phyloP scores from a whole-genome alignment of 2,797 vertebrate species.

The Tenualosa ilisha region DNA sequence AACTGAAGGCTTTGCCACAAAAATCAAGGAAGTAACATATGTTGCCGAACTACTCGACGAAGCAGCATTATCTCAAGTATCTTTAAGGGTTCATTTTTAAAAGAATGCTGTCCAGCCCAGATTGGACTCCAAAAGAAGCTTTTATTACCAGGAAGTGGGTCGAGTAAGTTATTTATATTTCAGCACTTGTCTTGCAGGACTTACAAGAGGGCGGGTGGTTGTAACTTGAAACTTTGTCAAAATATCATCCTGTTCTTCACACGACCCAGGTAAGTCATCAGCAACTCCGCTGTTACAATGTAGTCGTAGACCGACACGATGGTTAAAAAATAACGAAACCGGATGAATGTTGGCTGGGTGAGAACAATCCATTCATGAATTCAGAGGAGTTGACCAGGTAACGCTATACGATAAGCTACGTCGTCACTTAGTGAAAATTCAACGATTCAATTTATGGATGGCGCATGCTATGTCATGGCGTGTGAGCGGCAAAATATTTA shows the following conservation, averaged over 20 bases:
- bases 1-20: too few species aligned
- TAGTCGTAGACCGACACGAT: background rate
- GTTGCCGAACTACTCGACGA: background rate
- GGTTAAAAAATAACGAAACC: background rate
- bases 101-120: slow-evolving; percentile 33
- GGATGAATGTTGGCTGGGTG: background rate
- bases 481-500: background rate
- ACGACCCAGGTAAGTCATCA: slow-evolving; percentile 36
- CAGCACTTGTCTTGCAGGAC: slow-evolving; percentile 65
- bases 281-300: slow-evolving; percentile 15
- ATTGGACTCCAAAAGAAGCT: slow-evolving; percentile 48
- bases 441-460: background rate
- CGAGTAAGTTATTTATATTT: slow-evolving; percentile 83
- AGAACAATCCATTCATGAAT: background rate
- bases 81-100: background rate
- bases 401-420: too few species aligned
- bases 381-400: background rate
- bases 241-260: slow-evolving; percentile 59
- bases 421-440: background rate
- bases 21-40: background rate
- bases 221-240: slow-evolving; percentile 72
- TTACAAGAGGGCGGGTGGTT: slow-evolving; percentile 54
- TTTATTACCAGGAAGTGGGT: slow-evolving; percentile 78
- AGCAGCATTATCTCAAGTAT: too few species aligned
- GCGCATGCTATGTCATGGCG: background rate